Evolutionary conservation across 1,140 invertebrate genomes (phyloP).

Genomic region (Phocides pigmalion): DNA sequence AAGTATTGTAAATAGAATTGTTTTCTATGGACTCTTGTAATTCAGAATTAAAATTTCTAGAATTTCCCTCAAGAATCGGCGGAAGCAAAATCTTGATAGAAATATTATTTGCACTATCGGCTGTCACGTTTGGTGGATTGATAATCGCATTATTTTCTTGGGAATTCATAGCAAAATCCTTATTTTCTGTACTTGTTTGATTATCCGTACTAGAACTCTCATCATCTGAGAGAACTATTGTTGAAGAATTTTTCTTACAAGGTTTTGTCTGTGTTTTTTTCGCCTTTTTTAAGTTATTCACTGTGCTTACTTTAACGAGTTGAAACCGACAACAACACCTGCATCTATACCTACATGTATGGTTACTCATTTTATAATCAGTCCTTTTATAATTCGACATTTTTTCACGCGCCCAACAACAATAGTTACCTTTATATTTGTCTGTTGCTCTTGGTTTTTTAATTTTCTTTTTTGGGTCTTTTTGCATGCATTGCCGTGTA

Average conservation of each 20-base stretch:
- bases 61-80: neutral
- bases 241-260: slow-evolving; percentile 3
- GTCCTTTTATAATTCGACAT: neutral
- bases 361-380: neutral
- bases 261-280: no score
- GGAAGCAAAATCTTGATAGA: neutral
- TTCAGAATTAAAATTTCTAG: neutral
- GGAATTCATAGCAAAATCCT: neutral
- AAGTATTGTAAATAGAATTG: neutral
- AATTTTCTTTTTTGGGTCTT: no score
- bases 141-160: neutral
- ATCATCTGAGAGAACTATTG: slow-evolving; percentile 10
- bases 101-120: neutral
- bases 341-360: neutral
- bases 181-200: neutral
- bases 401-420: neutral
- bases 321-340: neutral
- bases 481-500: no score
- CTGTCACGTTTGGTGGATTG: neutral
- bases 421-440: neutral
- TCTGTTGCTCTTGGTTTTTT: no score
- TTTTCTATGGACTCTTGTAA: neutral
- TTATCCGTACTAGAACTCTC: neutral
- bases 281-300: neutral
- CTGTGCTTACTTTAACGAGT: neutral